Conservation (phyloP, 2,888 invertebrate species). For the Macrophya annulata region DNA sequence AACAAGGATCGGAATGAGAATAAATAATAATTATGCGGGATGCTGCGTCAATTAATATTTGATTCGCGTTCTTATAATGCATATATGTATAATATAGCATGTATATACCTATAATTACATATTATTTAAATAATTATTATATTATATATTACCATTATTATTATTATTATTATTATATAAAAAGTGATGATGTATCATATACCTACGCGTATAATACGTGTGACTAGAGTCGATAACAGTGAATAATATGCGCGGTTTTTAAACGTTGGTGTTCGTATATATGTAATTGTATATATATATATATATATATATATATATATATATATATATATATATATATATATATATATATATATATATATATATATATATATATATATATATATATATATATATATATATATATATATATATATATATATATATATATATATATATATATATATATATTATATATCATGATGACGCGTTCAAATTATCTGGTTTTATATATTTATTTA, state of each 20-base stretch:
- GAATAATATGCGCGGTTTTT: conserved; percentile 8
- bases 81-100: not conserved
- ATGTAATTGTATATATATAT: not conserved
- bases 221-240: not conserved
- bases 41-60: conserved; percentile 13
- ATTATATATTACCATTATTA: conserved; percentile 6
- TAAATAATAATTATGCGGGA: conserved; percentile 9
- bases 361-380: not conserved
- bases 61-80: conserved; percentile 2
- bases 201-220: conserved; percentile 16
- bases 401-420: too few species aligned
- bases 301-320: not conserved
- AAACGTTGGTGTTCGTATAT: conserved; percentile 18
- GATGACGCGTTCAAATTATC: not conserved
- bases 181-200: conserved; percentile 21
- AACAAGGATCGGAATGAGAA: not conserved
- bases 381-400: not conserved
- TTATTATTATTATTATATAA: not conserved
- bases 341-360: not conserved
- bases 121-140: conserved; percentile 5
- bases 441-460: not conserved
- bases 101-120: not conserved
- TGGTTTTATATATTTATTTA: not conserved
- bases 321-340: not conserved
- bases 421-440: not conserved